A percentile compares a stretch with the other conserved stretches of the same genome.
phyloP scores from a whole-genome alignment of 1,140 invertebrate species.

The Lutraria rhynchaena region DNA sequence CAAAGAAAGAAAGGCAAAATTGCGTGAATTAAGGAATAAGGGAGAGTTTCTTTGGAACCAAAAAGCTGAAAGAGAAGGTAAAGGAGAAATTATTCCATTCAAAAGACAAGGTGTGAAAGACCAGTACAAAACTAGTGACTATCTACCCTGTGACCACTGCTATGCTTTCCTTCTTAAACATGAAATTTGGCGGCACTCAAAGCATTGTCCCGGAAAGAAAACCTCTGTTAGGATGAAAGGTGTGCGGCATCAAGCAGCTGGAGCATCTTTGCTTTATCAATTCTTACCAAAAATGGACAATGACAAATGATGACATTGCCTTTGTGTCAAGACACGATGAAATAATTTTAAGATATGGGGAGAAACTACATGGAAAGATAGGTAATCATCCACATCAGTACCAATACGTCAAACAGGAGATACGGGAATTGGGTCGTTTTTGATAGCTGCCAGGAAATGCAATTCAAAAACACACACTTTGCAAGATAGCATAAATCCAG shows the following conservation, averaged over 20 bases:
- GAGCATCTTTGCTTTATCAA: background rate
- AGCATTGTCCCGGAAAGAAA: background rate
- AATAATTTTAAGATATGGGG: conserved; percentile 8
- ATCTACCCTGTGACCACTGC: conserved; percentile 35
- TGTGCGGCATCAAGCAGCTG: too few species aligned
- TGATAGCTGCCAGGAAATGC: conserved; percentile 5
- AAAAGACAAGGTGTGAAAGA: background rate
- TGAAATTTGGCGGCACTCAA: conserved; percentile 11
- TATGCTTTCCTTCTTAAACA: too few species aligned
- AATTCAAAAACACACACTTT: background rate
- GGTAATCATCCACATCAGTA: conserved; percentile 18
- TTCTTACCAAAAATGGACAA: background rate
- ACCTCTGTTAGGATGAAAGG: background rate
- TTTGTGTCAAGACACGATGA: background rate
- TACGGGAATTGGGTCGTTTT: too few species aligned
- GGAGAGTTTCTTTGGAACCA: background rate
- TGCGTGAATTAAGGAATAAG: too few species aligned
- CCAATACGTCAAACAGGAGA: conserved; percentile 17
- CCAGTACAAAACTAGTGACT: too few species aligned
- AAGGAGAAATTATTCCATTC: background rate
- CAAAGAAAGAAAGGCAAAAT: too few species aligned
- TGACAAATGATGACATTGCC: background rate
- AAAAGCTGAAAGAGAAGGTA: background rate
- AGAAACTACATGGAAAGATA: too few species aligned
- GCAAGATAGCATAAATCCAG: conserved; percentile 41